Conservation (phyloP, 2,797 vertebrate genomes). For the Myotis daubentonii region DNA sequence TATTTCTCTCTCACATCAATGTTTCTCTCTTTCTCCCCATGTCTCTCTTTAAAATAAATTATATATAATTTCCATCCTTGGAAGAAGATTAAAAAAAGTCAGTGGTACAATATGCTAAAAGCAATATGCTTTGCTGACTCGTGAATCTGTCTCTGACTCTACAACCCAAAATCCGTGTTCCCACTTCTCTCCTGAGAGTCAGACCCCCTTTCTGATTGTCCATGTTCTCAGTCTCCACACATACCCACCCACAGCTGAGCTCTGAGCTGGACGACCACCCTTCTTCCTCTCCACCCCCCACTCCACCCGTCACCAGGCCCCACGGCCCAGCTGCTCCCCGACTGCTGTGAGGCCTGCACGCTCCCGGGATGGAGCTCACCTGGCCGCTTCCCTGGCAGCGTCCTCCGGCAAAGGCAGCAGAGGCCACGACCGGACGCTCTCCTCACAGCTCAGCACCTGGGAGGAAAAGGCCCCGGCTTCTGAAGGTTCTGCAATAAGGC, state of each 20-base stretch:
- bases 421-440: constrained; percentile 81
- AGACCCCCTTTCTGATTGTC: accelerated
- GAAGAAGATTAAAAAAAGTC: not conserved
- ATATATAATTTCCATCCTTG: not conserved
- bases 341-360: accelerated
- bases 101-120: not conserved
- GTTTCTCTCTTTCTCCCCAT: not conserved
- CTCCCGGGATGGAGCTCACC: constrained; percentile 62
- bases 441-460: constrained; percentile 83
- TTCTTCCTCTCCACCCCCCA: accelerated
- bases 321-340: accelerated
- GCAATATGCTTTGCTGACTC: accelerated
- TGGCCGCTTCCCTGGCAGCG: not conserved
- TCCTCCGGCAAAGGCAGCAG: constrained; percentile 73
- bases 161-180: accelerated
- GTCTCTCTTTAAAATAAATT: not conserved
- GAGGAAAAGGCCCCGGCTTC: not conserved
- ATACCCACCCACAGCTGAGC: not conserved
- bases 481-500: not conserved
- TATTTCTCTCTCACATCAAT: not conserved
- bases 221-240: accelerated
- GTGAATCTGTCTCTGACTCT: not conserved
- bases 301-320: too few relatives aligned
- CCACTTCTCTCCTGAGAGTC: not conserved
- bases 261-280: not conserved